phyloP scores from a whole-genome alignment of 2,888 invertebrate genomes.

The Gryllus longicercus region DNA sequence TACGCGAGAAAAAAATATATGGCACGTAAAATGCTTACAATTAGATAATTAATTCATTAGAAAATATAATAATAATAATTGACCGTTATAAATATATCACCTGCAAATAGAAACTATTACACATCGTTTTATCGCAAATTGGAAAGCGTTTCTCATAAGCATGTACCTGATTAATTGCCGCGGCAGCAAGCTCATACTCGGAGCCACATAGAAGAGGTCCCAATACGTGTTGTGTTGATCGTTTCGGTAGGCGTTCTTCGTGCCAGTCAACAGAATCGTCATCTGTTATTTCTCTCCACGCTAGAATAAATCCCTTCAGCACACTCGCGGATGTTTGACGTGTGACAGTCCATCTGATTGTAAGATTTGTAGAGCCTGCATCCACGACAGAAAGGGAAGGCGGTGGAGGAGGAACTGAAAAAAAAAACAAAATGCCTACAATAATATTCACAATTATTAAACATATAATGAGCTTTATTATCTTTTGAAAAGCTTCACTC shows the following conservation, averaged over 20 bases:
- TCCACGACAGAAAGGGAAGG: constrained; percentile 44
- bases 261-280: constrained; percentile 38
- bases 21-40: no score
- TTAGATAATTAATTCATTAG: no score
- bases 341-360: constrained; percentile 42
- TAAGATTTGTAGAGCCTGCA: constrained; percentile 46
- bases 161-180: constrained; percentile 39
- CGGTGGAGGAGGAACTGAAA: constrained; percentile 47
- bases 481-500: no score
- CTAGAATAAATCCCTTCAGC: constrained; percentile 41
- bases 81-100: no score
- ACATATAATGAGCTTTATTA: no score
- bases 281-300: not conserved
- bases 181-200: constrained; percentile 41
- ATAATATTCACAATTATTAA: no score
- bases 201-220: constrained; percentile 42
- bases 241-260: constrained; percentile 39
- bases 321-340: constrained; percentile 36
- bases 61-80: no score
- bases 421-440: not conserved
- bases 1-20: no score
- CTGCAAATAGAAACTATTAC: no score
- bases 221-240: constrained; percentile 38
- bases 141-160: no score
- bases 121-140: no score